These are phyloP conservation scores for Mythimna lalbum DNA, from an alignment of 2,888 invertebrate species.

Conservation along the genomic window DNA sequence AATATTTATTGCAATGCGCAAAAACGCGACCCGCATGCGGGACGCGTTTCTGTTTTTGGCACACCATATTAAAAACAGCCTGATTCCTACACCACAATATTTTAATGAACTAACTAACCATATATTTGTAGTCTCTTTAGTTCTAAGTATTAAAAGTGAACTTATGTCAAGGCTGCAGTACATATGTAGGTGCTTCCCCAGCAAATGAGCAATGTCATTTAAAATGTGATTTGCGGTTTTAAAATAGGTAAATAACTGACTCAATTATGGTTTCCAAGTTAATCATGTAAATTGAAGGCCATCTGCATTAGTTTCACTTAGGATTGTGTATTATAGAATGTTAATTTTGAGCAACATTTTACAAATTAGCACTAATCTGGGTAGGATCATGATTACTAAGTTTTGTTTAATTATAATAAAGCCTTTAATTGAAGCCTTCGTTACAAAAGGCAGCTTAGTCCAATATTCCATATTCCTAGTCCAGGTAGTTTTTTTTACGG, in stretches of 20 bases:
- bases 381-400: not conserved
- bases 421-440: too few relatives aligned
- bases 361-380: not conserved
- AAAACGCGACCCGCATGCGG: too few relatives aligned
- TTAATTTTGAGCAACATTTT: not conserved
- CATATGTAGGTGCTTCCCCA: constrained; percentile 13
- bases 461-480: too few relatives aligned
- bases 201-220: constrained; percentile 27
- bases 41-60: too few relatives aligned
- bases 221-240: constrained; percentile 46
- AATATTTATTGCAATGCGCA: too few relatives aligned
- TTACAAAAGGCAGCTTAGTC: too few relatives aligned
- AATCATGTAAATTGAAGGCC: constrained; percentile 42
- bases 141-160: constrained; percentile 21
- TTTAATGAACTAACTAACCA: not conserved
- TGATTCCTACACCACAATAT: too few relatives aligned
- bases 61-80: too few relatives aligned
- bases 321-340: not conserved
- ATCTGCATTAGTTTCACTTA: constrained; percentile 44
- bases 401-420: too few relatives aligned
- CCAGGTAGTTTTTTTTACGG: too few relatives aligned
- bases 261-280: constrained; percentile 26
- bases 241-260: constrained; percentile 19
- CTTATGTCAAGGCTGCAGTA: constrained; percentile 26
- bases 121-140: not conserved